A percentile compares a stretch with the other conserved stretches of the same genome.
These are phyloP conservation scores for Sturnira hondurensis DNA, from an alignment of 2,113 vertebrate genomes.

Conservation along the genomic window DNA sequence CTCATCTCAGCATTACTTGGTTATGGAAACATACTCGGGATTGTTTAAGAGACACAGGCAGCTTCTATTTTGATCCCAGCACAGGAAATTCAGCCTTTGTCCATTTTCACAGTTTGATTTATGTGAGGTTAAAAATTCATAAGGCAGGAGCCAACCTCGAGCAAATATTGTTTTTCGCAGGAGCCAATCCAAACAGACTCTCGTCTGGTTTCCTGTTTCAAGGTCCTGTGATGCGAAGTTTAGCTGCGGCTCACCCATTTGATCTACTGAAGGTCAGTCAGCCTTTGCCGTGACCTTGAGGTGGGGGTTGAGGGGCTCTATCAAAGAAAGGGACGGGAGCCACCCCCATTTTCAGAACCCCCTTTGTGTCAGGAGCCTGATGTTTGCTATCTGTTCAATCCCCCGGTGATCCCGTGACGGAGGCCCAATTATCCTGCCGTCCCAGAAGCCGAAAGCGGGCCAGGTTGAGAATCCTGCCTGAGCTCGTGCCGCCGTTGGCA, in stretches of 20 bases:
- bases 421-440: neutral
- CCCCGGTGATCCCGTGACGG: rapidly evolving
- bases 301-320: rapidly evolving
- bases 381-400: neutral
- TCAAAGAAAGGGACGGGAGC: too few relatives aligned
- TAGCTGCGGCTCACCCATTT: rapidly evolving
- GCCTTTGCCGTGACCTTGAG: neutral
- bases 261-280: neutral
- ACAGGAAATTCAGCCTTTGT: slow-evolving; percentile 71
- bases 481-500: rapidly evolving
- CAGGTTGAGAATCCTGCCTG: neutral
- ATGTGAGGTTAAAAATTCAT: slow-evolving; percentile 79
- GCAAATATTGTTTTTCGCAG: slow-evolving; percentile 77
- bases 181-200: slow-evolving; percentile 36
- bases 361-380: too few relatives aligned
- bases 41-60: slow-evolving; percentile 53
- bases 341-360: rapidly evolving
- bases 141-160: slow-evolving; percentile 59
- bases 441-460: neutral
- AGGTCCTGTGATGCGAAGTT: neutral
- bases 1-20: slow-evolving; percentile 72
- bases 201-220: slow-evolving; percentile 11
- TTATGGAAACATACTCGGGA: slow-evolving; percentile 68
- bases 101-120: slow-evolving; percentile 78
- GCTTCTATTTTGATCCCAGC: slow-evolving; percentile 70